phyloP scores from a whole-genome alignment of 1,140 invertebrate species.

The Drosophila novamexicana region DNA sequence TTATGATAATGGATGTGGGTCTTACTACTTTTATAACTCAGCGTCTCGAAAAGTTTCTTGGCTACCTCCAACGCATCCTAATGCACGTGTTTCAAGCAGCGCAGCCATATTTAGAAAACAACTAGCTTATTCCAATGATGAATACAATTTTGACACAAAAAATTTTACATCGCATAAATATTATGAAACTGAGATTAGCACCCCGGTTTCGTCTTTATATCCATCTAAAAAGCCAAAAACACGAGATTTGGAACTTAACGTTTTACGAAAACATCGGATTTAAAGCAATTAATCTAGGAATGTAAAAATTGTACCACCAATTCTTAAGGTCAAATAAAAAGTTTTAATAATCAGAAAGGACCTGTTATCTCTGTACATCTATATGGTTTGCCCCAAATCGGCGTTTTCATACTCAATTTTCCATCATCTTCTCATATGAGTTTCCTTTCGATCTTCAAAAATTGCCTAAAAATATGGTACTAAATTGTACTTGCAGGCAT shows the following conservation, averaged over 20 bases:
- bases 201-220: constrained; percentile 1
- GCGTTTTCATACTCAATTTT: too few species aligned
- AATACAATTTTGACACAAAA: constrained; percentile 52
- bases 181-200: constrained; percentile 34
- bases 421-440: too few species aligned
- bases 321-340: too few species aligned
- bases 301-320: too few species aligned
- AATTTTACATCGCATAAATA: constrained; percentile 29
- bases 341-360: too few species aligned
- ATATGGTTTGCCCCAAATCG: too few species aligned
- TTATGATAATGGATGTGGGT: constrained; percentile 93
- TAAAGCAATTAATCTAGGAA: background rate
- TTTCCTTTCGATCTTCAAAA: too few species aligned
- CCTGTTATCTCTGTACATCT: too few species aligned
- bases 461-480: too few species aligned
- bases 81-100: constrained; percentile 91
- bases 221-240: constrained; percentile 57
- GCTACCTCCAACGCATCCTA: constrained; percentile 96
- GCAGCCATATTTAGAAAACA: constrained; percentile 93
- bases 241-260: constrained; percentile 58
- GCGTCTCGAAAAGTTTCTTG: constrained; percentile 90
- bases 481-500: too few species aligned
- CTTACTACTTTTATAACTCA: constrained; percentile 68
- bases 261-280: constrained; percentile 52
- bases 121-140: constrained; percentile 69